Conservation (phyloP, 2,113 vertebrate species). For the Limnothrissa miodon region DNA sequence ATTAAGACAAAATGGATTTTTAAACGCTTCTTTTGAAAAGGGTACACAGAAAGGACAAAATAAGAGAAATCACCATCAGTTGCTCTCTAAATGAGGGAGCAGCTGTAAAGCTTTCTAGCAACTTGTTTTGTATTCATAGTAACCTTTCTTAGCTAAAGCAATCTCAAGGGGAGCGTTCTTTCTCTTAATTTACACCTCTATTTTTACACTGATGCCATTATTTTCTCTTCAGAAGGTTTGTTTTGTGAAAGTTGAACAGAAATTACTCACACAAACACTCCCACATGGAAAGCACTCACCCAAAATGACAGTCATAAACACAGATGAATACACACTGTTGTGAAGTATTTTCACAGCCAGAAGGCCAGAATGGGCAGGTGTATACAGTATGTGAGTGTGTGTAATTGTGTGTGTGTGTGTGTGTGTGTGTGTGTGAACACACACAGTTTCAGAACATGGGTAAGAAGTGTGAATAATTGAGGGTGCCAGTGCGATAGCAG, state of each 20-base stretch:
- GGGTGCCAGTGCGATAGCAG: constrained; percentile 8
- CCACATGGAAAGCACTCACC: background rate
- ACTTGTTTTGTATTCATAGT: background rate
- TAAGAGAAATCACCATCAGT: background rate
- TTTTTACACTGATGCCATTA: background rate
- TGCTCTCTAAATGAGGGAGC: background rate
- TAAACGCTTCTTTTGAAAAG: background rate
- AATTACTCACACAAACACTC: background rate
- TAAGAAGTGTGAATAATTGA: constrained; percentile 3
- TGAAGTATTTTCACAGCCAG: background rate
- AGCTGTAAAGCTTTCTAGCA: background rate
- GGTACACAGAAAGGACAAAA: background rate
- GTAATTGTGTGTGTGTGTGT: background rate
- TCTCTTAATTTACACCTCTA: background rate
- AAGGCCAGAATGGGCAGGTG: background rate
- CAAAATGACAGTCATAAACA: background rate
- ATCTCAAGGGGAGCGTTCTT: background rate
- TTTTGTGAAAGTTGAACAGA: background rate
- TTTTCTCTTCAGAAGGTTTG: background rate
- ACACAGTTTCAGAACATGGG: background rate
- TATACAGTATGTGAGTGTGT: background rate
- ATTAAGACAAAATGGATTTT: background rate
- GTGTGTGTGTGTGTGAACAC: background rate
- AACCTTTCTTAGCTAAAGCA: background rate
- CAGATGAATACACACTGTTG: background rate